Evolutionary conservation across 1,140 invertebrate species (phyloP).

Genomic region (Ceratosolen solmsi): DNA sequence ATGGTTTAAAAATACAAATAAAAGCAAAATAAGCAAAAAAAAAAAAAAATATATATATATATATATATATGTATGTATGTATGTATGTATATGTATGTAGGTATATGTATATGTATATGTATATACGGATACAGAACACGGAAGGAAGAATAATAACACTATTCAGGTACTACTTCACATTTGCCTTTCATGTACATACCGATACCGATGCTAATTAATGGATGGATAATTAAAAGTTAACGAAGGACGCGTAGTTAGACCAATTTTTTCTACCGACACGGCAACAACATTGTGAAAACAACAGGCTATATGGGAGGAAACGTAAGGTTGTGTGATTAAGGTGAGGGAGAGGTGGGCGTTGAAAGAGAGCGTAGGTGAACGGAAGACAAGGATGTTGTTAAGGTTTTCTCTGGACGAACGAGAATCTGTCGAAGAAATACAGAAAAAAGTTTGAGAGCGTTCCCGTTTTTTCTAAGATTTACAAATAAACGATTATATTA

Average conservation of each 20-base stretch:
- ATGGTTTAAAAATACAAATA: background rate
- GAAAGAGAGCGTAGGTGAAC: constrained; percentile 54
- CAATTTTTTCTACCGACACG: constrained; percentile 68
- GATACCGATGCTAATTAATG: constrained; percentile 43
- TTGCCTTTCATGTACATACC: constrained; percentile 73
- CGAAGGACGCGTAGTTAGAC: constrained; percentile 66
- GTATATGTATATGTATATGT: too few species aligned
- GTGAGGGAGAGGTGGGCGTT: too few species aligned
- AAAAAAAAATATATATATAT: too few species aligned
- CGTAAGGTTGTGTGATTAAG: background rate
- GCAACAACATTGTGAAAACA: constrained; percentile 52
- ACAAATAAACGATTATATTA: constrained; percentile 45
- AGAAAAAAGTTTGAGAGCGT: constrained; percentile 29
- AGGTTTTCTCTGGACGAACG: constrained; percentile 45
- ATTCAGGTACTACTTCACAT: constrained; percentile 71
- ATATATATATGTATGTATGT: too few species aligned
- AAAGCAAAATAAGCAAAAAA: constrained; percentile 11
- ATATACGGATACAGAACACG: too few species aligned
- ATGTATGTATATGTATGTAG: too few species aligned
- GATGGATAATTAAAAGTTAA: background rate
- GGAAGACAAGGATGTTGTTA: constrained; percentile 53
- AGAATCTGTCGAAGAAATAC: constrained; percentile 53
- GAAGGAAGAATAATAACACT: background rate
- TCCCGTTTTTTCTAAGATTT: constrained; percentile 47
- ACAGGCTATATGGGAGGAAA: constrained; percentile 45